Base-by-base conservation (phyloP, 2,888 invertebrate species). In the Ophioninae sp. region DNA sequence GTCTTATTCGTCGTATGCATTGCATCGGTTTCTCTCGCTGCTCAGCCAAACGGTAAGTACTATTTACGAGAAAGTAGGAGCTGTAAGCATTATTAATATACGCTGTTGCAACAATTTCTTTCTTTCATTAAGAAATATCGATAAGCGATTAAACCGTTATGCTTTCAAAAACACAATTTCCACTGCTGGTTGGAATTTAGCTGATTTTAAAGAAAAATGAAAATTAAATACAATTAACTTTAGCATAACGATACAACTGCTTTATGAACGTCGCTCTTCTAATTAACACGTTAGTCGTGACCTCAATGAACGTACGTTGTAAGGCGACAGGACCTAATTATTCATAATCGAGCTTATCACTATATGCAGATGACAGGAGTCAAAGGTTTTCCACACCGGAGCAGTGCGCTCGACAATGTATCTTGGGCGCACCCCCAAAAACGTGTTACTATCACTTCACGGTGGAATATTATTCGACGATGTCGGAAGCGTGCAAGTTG, bases 401-500 rank as follows among this genome's bases (percentile, higher is more conserved):
- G n/a, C 79, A 83, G 21, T 83, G 83, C 17, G 76, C 61, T 0
- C 79, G 83, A 5, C n/a, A 44, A 21, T 83, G 83, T 30, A 6
- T 13, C 17, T 8, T 13, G 0, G 76, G 62, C 7, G 72, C 20
- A 23, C 17, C 59, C n/a, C 80, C 83, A n/a, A 80, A 83, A 69
- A 83, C 62, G 64, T 80, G 83, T 83, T 80, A 83, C 20, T 83
- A 77, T 44, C 80, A 80, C 56, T 83, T 80, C n/a, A 80, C 72
- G 30, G 77, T 74, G 21, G 80, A 80, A 20, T 39, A 61, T 68
- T 80, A 68, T 41, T 5, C 50, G 10, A 80, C 80, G 6, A 17
- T 74, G 21, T n/a, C 74, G 7, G 21, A 6, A 8, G 80, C 80
- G 6, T 80, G 80, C 23, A 30, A 74, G 2, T 37, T 68, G n/a